phyloP scores from a whole-genome alignment of 2,888 invertebrate species.

The Mylabris sibirica region DNA sequence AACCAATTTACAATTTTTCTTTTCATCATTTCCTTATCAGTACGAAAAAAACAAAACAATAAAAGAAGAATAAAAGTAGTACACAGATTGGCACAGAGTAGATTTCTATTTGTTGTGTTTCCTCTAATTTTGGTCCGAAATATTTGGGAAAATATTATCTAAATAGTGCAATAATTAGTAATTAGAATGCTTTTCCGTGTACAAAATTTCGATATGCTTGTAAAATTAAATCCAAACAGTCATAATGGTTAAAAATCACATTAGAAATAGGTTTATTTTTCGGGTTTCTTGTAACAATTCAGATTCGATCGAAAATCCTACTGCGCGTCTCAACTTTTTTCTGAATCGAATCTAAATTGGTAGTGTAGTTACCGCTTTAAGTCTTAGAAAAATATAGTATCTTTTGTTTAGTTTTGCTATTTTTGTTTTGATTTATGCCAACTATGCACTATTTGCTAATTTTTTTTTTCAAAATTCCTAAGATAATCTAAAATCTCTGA shows the following conservation, averaged over 20 bases:
- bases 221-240: not conserved
- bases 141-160: not conserved
- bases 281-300: too few species aligned
- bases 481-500: not conserved
- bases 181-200: not conserved
- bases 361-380: not conserved
- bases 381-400: not conserved
- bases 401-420: too few species aligned
- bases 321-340: too few species aligned
- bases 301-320: too few species aligned
- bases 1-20: not conserved
- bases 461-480: not conserved
- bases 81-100: conserved; percentile 26
- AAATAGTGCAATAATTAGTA: not conserved
- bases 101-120: not conserved
- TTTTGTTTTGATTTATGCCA: not conserved
- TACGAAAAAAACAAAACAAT: not conserved
- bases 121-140: not conserved
- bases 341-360: not conserved
- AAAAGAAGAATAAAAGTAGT: not conserved
- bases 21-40: not conserved
- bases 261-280: conserved; percentile 9
- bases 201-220: not conserved
- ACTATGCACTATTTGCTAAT: conserved; percentile 1
- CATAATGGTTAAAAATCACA: conserved; percentile 28